A percentile compares a stretch with the other conserved stretches of the same genome.
Evolutionary conservation across 2,797 vertebrate species (phyloP).

Genomic region (Pogoniulus pusillus): DNA sequence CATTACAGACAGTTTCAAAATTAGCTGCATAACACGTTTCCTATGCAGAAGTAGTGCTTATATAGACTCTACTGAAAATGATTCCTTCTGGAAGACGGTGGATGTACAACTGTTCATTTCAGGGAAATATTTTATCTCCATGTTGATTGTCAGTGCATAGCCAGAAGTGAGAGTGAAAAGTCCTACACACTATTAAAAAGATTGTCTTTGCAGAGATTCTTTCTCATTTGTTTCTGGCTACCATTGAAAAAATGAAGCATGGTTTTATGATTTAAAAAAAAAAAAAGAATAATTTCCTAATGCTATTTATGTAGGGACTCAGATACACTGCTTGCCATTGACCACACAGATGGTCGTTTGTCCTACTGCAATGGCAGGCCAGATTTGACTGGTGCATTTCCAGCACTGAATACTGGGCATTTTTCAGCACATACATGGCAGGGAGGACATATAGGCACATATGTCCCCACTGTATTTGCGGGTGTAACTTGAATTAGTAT

Average conservation of each 20-base stretch:
- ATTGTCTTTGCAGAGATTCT: neutral
- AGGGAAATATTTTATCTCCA: neutral
- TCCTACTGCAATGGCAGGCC: neutral
- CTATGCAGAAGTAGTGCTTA: neutral
- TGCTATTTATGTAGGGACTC: neutral
- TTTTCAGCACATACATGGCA: fast-evolving
- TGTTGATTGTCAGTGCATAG: neutral
- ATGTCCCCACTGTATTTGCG: fast-evolving
- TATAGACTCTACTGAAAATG: neutral
- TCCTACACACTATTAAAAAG: neutral
- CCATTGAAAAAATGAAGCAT: neutral
- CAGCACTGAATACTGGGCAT: neutral
- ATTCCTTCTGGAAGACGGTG: neutral
- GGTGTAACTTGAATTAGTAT: fast-evolving
- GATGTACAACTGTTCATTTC: neutral
- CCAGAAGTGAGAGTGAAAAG: neutral
- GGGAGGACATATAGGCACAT: fast-evolving
- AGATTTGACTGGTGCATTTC: neutral
- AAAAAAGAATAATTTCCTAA: neutral
- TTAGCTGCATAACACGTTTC: neutral
- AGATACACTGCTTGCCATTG: neutral
- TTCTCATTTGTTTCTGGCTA: neutral
- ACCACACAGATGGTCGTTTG: neutral
- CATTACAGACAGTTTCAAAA: neutral
- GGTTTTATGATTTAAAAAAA: neutral